Evolutionary conservation across 2,797 vertebrate genomes (phyloP).

Genomic region (Spondyliosoma cantharus): DNA sequence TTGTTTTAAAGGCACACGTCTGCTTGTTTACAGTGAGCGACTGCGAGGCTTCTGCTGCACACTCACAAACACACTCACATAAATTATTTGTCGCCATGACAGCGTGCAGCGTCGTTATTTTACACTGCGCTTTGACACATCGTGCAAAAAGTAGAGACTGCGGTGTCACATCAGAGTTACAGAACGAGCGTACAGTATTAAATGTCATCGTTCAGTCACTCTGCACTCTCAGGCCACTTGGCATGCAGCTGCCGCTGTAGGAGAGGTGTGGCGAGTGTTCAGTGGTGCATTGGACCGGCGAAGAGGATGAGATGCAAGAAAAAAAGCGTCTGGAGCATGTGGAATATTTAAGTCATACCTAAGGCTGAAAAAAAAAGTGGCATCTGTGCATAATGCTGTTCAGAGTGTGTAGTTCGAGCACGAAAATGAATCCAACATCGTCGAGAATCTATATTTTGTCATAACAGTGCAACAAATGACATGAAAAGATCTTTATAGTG

Average conservation of each 20-base stretch:
- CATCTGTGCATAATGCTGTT: neutral
- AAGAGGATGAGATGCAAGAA: constrained; percentile 48
- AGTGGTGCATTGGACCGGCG: constrained; percentile 36
- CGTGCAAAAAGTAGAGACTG: constrained; percentile 1
- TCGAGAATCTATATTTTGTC: neutral
- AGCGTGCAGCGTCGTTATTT: neutral
- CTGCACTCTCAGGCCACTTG: constrained; percentile 37
- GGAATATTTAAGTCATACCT: constrained; percentile 25
- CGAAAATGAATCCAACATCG: neutral
- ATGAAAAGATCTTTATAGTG: neutral
- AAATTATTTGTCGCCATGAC: neutral
- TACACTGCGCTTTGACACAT: neutral
- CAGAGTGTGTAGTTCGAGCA: neutral
- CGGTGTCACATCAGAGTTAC: neutral
- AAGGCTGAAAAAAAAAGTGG: constrained; percentile 25
- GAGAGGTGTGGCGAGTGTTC: constrained; percentile 43
- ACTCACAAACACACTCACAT: neutral
- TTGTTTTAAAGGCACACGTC: constrained; percentile 42
- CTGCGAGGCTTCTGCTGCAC: constrained; percentile 4
- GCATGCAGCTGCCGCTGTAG: constrained; percentile 51
- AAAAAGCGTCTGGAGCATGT: constrained; percentile 39
- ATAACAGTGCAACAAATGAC: neutral
- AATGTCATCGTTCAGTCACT: constrained; percentile 32
- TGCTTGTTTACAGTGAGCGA: neutral
- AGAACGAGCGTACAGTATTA: neutral